Conservation (phyloP, 2,113 vertebrate species). For the Seriola dumerili region DNA sequence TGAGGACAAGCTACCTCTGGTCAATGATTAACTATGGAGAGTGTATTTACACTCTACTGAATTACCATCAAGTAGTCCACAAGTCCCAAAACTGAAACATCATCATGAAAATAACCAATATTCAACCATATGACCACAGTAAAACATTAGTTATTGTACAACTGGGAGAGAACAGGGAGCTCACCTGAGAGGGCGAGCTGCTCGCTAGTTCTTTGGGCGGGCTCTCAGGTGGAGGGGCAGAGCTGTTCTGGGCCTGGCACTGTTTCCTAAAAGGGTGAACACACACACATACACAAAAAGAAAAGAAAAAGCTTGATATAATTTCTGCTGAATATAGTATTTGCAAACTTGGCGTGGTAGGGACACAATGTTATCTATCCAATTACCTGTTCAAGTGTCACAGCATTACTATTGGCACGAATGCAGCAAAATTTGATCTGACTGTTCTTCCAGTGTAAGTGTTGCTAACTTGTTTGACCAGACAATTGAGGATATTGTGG, state of each 20-base stretch:
- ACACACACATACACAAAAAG: background rate
- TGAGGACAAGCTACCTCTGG: background rate
- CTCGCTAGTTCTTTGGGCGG: conserved; percentile 88
- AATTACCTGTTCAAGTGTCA: background rate
- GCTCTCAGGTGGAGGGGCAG: conserved; percentile 83
- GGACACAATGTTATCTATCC: background rate
- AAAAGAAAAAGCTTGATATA: background rate
- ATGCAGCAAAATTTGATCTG: background rate
- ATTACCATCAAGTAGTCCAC: background rate
- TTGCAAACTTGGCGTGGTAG: background rate
- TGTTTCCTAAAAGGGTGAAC: conserved; percentile 87
- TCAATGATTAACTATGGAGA: conserved; percentile 6
- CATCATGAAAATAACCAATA: background rate
- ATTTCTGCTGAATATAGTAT: background rate
- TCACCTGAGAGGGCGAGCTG: conserved; percentile 92
- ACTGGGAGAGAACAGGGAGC: conserved; percentile 5
- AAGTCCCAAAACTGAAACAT: conserved; percentile 2
- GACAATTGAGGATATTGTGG: background rate
- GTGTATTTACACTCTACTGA: background rate
- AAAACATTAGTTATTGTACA: background rate
- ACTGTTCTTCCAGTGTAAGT: background rate
- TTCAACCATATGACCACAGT: background rate
- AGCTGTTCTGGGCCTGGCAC: conserved; percentile 85
- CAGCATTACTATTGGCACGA: background rate
- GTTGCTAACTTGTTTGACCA: background rate